A percentile compares a stretch with the other conserved stretches of the same genome.
These are phyloP conservation scores for Larimichthys polyactis DNA, from an alignment of 2,113 vertebrate genomes.

Conservation along the genomic window DNA sequence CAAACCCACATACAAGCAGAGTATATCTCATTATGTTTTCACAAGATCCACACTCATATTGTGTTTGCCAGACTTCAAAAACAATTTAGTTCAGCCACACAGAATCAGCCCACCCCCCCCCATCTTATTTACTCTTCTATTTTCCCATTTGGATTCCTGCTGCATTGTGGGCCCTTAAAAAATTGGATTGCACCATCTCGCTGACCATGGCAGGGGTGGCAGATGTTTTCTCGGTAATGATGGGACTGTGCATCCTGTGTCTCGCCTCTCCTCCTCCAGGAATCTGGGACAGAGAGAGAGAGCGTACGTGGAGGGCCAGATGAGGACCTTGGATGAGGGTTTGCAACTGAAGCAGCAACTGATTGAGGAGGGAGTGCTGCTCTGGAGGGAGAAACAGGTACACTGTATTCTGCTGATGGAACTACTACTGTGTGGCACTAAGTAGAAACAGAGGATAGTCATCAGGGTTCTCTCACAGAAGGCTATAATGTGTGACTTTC, in stretches of 20 bases:
- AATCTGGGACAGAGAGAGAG: slow-evolving; percentile 82
- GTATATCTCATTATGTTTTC: slow-evolving; percentile 70
- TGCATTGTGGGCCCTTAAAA: slow-evolving; percentile 64
- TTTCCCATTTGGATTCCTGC: slow-evolving; percentile 69
- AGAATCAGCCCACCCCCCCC: slow-evolving; percentile 31
- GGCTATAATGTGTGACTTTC: slow-evolving; percentile 6
- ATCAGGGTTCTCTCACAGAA: background rate
- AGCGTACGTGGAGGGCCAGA: slow-evolving; percentile 79
- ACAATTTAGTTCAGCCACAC: slow-evolving; percentile 65
- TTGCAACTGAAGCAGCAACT: slow-evolving; percentile 80
- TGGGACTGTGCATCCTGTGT: slow-evolving; percentile 27
- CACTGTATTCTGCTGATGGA: slow-evolving; percentile 5
- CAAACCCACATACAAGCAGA: slow-evolving; percentile 49
- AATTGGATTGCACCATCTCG: slow-evolving; percentile 67
- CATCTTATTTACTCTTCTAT: slow-evolving; percentile 73
- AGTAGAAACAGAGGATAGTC: background rate
- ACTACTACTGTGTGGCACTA: background rate
- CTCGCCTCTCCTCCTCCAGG: slow-evolving; percentile 64
- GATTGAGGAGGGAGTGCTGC: slow-evolving; percentile 80
- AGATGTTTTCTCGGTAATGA: slow-evolving; percentile 68
- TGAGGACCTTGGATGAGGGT: slow-evolving; percentile 81
- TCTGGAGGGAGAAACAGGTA: slow-evolving; percentile 85
- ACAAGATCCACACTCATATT: slow-evolving; percentile 65
- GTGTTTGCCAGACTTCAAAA: slow-evolving; percentile 70
- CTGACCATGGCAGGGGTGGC: slow-evolving; percentile 58